These are phyloP conservation scores for Cyclina sinensis DNA, from an alignment of 1,140 invertebrate species.

Conservation along the genomic window DNA sequence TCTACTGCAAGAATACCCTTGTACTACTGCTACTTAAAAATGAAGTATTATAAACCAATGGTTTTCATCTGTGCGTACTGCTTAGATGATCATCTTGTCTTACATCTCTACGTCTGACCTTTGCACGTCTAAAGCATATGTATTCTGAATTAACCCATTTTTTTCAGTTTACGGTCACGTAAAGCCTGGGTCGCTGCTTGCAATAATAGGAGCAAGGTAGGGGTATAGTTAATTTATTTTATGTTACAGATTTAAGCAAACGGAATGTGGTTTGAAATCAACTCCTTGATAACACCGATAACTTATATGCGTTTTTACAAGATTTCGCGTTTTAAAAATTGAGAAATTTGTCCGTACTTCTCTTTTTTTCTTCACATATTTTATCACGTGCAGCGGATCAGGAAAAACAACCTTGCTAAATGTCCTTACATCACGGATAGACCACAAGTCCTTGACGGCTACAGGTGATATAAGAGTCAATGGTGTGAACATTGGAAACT, in stretches of 20 bases:
- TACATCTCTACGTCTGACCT: neutral
- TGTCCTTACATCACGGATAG: constrained; percentile 38
- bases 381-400: constrained; percentile 91
- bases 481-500: constrained; percentile 83
- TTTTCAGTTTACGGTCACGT: constrained; percentile 92
- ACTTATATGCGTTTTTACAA: no score
- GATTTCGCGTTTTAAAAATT: no score
- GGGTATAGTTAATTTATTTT: neutral
- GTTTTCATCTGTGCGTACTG: neutral
- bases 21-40: neutral
- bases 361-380: neutral
- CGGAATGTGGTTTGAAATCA: neutral
- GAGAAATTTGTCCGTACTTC: no score
- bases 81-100: neutral
- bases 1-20: neutral
- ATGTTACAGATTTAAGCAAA: no score
- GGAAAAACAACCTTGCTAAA: constrained; percentile 94
- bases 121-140: neutral
- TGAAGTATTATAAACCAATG: neutral
- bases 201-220: constrained; percentile 95
- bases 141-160: constrained; percentile 23
- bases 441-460: neutral
- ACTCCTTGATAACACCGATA: no score
- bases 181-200: constrained; percentile 95
- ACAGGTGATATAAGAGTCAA: constrained; percentile 79